Base-by-base conservation (phyloP, 2,113 vertebrate genomes). In the Hipposideros armiger region DNA sequence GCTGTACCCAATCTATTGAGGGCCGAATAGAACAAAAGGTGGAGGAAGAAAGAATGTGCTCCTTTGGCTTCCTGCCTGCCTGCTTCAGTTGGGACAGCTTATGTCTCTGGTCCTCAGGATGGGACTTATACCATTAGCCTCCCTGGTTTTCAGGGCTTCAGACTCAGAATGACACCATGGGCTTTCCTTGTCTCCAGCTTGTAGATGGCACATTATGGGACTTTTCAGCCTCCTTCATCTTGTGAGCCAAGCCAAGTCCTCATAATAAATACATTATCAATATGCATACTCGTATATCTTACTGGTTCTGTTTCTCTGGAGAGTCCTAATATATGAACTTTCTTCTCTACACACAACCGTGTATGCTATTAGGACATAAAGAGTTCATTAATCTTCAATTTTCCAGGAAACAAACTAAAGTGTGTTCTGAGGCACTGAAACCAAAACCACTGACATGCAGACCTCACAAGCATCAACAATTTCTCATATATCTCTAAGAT, bases 391-490 rank as follows among this genome's bases (percentile, higher is more conserved):
- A 58, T 40, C 19, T 82, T 70, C 50, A 67, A 47, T 78, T 93
- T 87, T 80, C 73, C n/a, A 95, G 47, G 56, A 85, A 85, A 76
- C 76, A 62, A 70, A 66, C 13, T 77, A 42, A 66, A 73, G n/a
- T 40, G 3, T 82, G 17, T 90, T 95, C 58, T 88, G 85, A 58
- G 19, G 45, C 84, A 52, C 32, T 47, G 11, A 78, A 90, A 80
- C 15, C 24, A 26, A 92, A 87, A 77, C 52, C 58, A 78, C 22
- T 67, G 30, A 86, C 52, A 19, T 70, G 4, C 20, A 42, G 28
- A 80, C 28, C 6, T 74, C 87, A 88, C 87, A 88, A 87, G 36
- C 10, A 40, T 70, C 70, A 92, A 45, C 2, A 56, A 72, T 82
- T 82, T 66, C 19, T 42, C 11, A 8, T 24, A 11, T 17, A 9